Evolutionary conservation across 2,113 vertebrate species (phyloP).

Genomic region (Furnarius figulus): DNA sequence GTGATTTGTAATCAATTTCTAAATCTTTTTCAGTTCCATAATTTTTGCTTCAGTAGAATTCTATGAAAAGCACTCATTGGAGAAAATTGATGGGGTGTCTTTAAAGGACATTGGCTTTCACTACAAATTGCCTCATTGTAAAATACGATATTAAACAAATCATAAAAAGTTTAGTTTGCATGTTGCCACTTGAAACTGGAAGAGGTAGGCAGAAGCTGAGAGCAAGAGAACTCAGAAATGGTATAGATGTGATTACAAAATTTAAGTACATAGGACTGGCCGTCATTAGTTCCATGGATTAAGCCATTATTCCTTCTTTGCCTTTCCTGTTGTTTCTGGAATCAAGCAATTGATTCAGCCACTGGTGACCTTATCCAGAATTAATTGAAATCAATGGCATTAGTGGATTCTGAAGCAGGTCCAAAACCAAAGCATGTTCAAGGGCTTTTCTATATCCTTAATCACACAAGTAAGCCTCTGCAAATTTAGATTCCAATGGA

Average conservation of each 20-base stretch:
- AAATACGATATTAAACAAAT: background rate
- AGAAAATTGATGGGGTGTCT: constrained; percentile 26
- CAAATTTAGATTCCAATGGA: constrained; percentile 8
- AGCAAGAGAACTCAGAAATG: background rate
- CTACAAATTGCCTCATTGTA: background rate
- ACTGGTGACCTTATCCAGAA: constrained; percentile 21
- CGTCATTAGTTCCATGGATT: background rate
- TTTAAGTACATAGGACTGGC: background rate
- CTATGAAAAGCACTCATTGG: constrained; percentile 21
- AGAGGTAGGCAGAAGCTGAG: background rate
- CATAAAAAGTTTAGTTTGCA: background rate
- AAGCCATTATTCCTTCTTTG: background rate
- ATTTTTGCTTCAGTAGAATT: constrained; percentile 29
- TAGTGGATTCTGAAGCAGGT: constrained; percentile 13
- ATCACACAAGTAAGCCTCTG: background rate
- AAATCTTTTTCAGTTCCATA: background rate
- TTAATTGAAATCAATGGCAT: constrained; percentile 40
- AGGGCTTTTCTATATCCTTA: background rate
- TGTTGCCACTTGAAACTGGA: background rate
- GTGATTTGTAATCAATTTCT: constrained; percentile 35
- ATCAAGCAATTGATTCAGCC: constrained; percentile 7
- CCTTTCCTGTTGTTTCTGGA: constrained; percentile 4
- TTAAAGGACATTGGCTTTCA: constrained; percentile 21
- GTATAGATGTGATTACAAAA: background rate
- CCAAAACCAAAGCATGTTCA: background rate